A percentile compares a stretch with the other conserved stretches of the same genome.
Evolutionary conservation across 2,888 invertebrate species (phyloP).

Genomic region (Lepidochitona cinerea): DNA sequence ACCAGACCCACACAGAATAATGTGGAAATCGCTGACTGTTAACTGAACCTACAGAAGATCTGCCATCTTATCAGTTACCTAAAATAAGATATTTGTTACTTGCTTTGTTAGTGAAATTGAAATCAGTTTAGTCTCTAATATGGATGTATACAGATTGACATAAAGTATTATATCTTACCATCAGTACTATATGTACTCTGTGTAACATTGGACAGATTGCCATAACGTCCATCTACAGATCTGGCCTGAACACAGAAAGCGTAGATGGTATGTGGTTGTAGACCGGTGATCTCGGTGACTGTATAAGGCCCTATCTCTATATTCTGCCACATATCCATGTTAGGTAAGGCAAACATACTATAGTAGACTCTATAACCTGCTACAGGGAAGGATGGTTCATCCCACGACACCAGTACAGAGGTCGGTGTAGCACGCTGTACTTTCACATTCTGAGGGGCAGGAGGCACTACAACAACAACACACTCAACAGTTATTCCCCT

Average conservation of each 20-base stretch:
- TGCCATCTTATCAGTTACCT: too few relatives aligned
- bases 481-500: too few relatives aligned
- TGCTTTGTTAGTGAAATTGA: too few relatives aligned
- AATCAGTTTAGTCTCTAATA: too few relatives aligned
- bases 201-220: constrained; percentile 60
- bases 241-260: constrained; percentile 62
- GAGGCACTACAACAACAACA: constrained; percentile 80
- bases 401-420: constrained; percentile 83
- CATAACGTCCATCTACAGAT: constrained; percentile 60
- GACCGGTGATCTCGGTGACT: constrained; percentile 53
- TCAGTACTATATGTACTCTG: constrained; percentile 34
- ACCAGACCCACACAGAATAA: too few relatives aligned
- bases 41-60: too few relatives aligned
- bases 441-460: constrained; percentile 93
- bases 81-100: too few relatives aligned
- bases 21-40: too few relatives aligned
- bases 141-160: too few relatives aligned
- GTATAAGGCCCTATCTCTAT: constrained; percentile 62
- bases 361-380: constrained; percentile 67
- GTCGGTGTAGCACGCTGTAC: constrained; percentile 96
- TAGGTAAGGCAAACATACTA: constrained; percentile 51
- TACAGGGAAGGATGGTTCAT: constrained; percentile 74
- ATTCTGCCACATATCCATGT: constrained; percentile 63
- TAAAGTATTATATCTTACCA: constrained; percentile 25
- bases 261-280: constrained; percentile 57